Base-by-base conservation (phyloP, 2,113 vertebrate species). In the Mustela nigripes region DNA sequence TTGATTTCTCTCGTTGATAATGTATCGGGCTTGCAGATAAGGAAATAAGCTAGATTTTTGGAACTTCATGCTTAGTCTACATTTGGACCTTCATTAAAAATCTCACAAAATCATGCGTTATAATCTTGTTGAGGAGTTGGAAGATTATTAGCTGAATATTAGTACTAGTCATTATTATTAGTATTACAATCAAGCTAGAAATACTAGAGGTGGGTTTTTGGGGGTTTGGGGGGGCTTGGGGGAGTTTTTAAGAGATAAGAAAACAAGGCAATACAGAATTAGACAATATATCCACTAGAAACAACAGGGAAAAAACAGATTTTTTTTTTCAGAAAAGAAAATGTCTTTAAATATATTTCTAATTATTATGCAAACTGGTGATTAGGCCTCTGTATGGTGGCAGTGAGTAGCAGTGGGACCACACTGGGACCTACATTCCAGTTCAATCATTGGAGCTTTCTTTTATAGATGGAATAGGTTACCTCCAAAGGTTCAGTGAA, bases 41-140 rank as follows among this genome's bases (percentile, higher is more conserved):
- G 90, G 22, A 95, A 82, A 33, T 56, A 79, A 69, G 7, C 9
- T 28, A 74, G 31, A 87, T 65, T 78, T 76, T 89, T 28, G 26
- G 26, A 58, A 28, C 28, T 91, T 69, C 60, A 28, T 50, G 91
- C 63, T 96, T 71, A 84, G 76, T 56, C n/a, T 89, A 1, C 53
- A 31, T 95, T 87, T 71, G 10, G 71, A 26, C 1, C 73, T 67
- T 91, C 39, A 83, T 78, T 88, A 74, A 97, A 31, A 80, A 88
- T 36, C n/a, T 93, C 74, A 79, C n/a, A 90, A 79, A 94, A 73
- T 76, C 71, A 62, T 19, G 71, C 73, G 10, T 56, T 56, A 83
- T 74, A 90, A 84, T 39, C 81, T 95, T 91, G 4, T 74, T 22
- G 42, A 88, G 14, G 80, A 88, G 16, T 19, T 58, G 67, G 36